phyloP scores from a whole-genome alignment of 2,888 invertebrate genomes.

The Dexiosoma caninum region DNA sequence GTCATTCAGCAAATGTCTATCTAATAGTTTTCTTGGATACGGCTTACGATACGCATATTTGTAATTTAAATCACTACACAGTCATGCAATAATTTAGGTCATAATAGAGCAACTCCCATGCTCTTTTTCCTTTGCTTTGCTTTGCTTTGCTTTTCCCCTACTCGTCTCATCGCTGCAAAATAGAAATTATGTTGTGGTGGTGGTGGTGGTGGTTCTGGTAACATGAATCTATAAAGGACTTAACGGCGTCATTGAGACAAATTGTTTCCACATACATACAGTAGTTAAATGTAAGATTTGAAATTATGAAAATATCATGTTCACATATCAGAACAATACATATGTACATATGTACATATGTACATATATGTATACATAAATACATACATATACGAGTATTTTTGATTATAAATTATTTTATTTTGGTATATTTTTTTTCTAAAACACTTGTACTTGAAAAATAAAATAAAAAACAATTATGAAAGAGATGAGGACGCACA shows the following conservation, averaged over 20 bases:
- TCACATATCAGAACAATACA: slow-evolving; percentile 39
- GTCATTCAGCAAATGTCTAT: too few species aligned
- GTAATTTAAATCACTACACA: slow-evolving; percentile 15
- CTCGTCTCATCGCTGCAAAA: neutral
- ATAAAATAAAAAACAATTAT: neutral
- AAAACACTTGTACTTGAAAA: slow-evolving; percentile 21
- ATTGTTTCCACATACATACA: neutral
- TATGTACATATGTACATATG: neutral
- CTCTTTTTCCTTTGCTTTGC: neutral
- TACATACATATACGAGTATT: too few species aligned
- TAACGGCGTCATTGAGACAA: slow-evolving; percentile 44
- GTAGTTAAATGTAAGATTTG: slow-evolving; percentile 37
- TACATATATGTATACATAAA: too few species aligned
- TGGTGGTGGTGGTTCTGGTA: slow-evolving; percentile 24
- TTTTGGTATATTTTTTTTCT: neutral
- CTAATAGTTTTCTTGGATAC: neutral
- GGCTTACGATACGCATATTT: slow-evolving; percentile 21
- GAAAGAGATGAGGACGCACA: neutral
- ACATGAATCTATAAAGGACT: slow-evolving; percentile 44
- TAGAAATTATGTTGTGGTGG: slow-evolving; percentile 12
- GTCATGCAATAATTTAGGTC: slow-evolving; percentile 53
- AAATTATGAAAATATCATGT: slow-evolving; percentile 54
- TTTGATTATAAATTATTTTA: neutral
- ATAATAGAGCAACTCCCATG: slow-evolving; percentile 9
- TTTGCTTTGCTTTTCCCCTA: neutral